Evolutionary conservation across 35 echinoderm and acorn worm species (phyloP).

Genomic region (Anneissia japonica): DNA sequence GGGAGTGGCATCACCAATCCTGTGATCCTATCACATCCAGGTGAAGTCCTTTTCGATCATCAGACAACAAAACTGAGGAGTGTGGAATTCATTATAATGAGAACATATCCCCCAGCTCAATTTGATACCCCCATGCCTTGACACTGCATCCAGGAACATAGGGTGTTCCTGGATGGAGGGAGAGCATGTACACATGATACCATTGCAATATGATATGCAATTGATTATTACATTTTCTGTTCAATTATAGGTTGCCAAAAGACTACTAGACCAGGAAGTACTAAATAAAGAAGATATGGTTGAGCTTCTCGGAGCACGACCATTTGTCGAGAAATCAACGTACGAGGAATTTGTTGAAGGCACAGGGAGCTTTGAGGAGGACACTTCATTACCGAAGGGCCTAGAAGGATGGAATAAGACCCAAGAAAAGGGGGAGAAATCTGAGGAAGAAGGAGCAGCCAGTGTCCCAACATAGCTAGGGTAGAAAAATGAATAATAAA

Average conservation of each 20-base stretch:
- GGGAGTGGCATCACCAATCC: too few relatives aligned
- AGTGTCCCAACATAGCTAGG: neutral
- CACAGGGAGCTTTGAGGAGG: constrained; percentile 89
- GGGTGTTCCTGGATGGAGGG: too few relatives aligned
- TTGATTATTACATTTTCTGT: neutral
- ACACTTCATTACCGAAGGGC: constrained; percentile 76
- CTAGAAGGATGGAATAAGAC: constrained; percentile 90
- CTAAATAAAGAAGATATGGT: constrained; percentile 98
- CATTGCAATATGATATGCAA: neutral
- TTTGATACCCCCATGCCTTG: too few relatives aligned
- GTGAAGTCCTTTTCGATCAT: too few relatives aligned
- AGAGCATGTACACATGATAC: too few relatives aligned
- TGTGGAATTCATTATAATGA: too few relatives aligned
- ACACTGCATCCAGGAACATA: too few relatives aligned
- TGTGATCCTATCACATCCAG: too few relatives aligned
- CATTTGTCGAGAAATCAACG: constrained; percentile 93
- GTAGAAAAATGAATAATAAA: too few relatives aligned
- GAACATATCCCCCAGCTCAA: too few relatives aligned
- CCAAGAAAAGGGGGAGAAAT: constrained; percentile 52
- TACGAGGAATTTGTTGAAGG: constrained; percentile 99
- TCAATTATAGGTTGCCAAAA: constrained; percentile 65
- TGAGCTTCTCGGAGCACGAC: constrained; percentile 75
- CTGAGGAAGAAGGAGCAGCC: neutral
- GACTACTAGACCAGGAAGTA: constrained; percentile 75
- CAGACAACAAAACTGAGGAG: too few relatives aligned